A percentile compares a stretch with the other conserved stretches of the same genome.
These are phyloP conservation scores for Lutraria lutraria DNA, from an alignment of 2,888 invertebrate genomes.

Conservation along the genomic window DNA sequence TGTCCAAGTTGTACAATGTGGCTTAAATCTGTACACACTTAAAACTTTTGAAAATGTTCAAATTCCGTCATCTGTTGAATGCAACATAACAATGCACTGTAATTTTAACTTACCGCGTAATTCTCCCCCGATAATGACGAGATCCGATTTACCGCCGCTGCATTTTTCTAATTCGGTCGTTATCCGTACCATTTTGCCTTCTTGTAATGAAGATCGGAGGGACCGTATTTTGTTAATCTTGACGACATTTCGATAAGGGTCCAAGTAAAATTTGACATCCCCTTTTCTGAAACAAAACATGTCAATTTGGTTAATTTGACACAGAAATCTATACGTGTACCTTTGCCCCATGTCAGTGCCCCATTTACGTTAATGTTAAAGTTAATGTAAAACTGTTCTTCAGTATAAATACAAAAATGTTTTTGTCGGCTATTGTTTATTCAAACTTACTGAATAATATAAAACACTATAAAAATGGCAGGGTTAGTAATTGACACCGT, in stretches of 20 bases:
- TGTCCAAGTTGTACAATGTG: too few species aligned
- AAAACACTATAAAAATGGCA: too few species aligned
- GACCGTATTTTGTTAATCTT: slow-evolving; percentile 53
- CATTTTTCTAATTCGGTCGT: slow-evolving; percentile 68
- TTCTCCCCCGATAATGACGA: slow-evolving; percentile 66
- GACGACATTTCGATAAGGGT: slow-evolving; percentile 61
- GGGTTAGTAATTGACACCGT: too few species aligned
- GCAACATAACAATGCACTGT: neutral
- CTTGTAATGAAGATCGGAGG: slow-evolving; percentile 57
- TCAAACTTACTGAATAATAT: too few species aligned
- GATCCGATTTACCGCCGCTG: slow-evolving; percentile 61
- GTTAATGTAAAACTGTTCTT: too few species aligned
- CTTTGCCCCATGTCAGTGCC: too few species aligned
- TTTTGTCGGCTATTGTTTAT: too few species aligned
- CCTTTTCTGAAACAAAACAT: slow-evolving; percentile 64
- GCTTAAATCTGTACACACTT: too few species aligned
- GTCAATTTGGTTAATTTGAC: neutral
- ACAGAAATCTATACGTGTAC: neutral
- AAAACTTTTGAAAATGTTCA: too few species aligned
- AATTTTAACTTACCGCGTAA: slow-evolving; percentile 64
- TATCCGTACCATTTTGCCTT: slow-evolving; percentile 66
- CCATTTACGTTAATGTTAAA: too few species aligned
- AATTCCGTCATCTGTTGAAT: neutral
- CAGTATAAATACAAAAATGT: too few species aligned
- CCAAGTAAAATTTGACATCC: slow-evolving; percentile 67